Evolutionary conservation across 2,888 invertebrate species (phyloP), one percentile per base, ranked within the genome.

Genomic region (Drosophila mercatorum): DNA sequence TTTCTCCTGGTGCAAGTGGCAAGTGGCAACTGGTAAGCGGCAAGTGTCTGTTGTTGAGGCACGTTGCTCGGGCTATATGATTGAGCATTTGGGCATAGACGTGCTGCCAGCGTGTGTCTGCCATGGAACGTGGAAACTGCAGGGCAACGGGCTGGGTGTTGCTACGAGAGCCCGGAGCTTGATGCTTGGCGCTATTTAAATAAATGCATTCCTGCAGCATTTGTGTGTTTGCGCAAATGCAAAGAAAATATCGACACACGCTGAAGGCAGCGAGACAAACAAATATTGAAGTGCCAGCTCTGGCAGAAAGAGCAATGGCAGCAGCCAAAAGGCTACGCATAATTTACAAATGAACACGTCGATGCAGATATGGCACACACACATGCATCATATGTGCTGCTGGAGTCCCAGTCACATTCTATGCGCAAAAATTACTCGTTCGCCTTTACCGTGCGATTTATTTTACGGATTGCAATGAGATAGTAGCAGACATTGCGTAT

Each of bases 401-500:
- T 59, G 55, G 14, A 44, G 47, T 62, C 55, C 28, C 57, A 52
- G 31, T 56, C 34, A 65, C 34, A 68, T 76, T 69, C 68, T 57
- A 74, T 77, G 68, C 52, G 57, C 57, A 58, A 66, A 73, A 89
- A 83, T 76, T 81, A 87, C 75, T 64, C 69, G 75, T 72, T 46
- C 69, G 75, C 73, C 75, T 75, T 76, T 83, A 62, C 75, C 53
- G 62, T 80, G 70, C 84, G 73, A 85, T 85, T 88, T 87, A 81
- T 79, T 83, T 72, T 79, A 64, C 75, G 72, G 73, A 71, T 77
- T 75, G 72, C 88, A 72, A 69, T 72, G 71, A 68, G 72, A 86
- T 75, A 74, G 63, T 59, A 64, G 47, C 59, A 43, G 72, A 72
- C 68, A 68, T 81, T 86, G 85, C 84, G 84, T 81, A 89, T 87